Evolutionary conservation across 2,888 invertebrate species (phyloP).

Genomic region (Axea sp.): DNA sequence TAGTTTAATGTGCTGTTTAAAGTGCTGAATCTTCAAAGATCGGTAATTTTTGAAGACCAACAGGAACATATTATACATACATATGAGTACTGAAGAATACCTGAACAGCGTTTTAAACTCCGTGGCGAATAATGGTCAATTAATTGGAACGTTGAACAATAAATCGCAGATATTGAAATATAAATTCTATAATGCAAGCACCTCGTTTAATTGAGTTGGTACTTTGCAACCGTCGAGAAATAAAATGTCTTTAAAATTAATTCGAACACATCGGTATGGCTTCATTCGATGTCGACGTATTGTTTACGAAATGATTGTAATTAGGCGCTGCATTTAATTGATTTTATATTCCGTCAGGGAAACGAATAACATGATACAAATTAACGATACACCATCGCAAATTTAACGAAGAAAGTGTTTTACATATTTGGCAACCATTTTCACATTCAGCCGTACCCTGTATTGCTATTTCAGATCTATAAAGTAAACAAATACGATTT

Average conservation of each 20-base stretch:
- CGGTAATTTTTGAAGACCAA: conserved; percentile 8
- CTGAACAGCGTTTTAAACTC: too few relatives aligned
- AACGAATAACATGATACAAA: conserved; percentile 10
- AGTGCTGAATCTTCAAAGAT: conserved; percentile 9
- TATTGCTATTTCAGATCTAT: conserved; percentile 13
- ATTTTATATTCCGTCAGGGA: conserved; percentile 2
- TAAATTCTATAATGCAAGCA: conserved; percentile 68
- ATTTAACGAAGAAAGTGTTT: conserved; percentile 8
- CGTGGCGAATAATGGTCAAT: conserved; percentile 9
- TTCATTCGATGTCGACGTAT: too few relatives aligned
- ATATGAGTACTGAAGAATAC: conserved; percentile 18
- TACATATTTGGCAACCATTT: conserved; percentile 21
- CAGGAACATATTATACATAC: conserved; percentile 3
- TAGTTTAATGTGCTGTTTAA: too few relatives aligned
- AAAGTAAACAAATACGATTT: conserved; percentile 28
- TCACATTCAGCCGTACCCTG: conserved; percentile 2
- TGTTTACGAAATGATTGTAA: conserved; percentile 30
- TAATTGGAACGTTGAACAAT: conserved; percentile 46
- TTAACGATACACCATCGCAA: conserved; percentile 16
- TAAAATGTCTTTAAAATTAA: conserved; percentile 26
- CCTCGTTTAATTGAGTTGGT: conserved; percentile 67
- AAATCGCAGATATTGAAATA: conserved; percentile 68
- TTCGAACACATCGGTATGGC: conserved; percentile 2
- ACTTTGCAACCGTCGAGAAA: conserved; percentile 50
- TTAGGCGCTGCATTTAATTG: conserved; percentile 33